Conservation (phyloP, 2,113 vertebrate species). For the Hippocampus barbouri region DNA sequence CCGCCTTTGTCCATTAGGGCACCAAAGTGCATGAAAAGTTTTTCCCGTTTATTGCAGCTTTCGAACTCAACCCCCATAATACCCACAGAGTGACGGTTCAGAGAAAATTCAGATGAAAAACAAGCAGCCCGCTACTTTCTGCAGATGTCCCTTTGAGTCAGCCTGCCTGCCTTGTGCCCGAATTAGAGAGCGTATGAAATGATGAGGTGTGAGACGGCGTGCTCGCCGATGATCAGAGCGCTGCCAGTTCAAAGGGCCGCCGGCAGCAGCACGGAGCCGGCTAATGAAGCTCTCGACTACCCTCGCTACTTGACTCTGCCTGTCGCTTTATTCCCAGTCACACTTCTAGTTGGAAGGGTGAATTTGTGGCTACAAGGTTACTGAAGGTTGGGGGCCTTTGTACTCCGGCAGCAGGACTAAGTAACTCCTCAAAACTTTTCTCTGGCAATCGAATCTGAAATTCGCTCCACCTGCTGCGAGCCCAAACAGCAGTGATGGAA, state of each 20-base stretch:
- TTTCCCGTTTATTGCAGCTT: conserved; percentile 23
- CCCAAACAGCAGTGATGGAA: background rate
- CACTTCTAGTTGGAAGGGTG: conserved; percentile 61
- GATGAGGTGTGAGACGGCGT: conserved; percentile 72
- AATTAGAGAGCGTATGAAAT: conserved; percentile 64
- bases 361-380: conserved; percentile 71
- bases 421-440: conserved; percentile 43
- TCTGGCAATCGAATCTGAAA: conserved; percentile 2
- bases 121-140: conserved; percentile 41
- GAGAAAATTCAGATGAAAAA: conserved; percentile 45
- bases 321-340: conserved; percentile 59
- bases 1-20: conserved; percentile 67
- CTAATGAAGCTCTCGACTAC: conserved; percentile 69
- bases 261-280: conserved; percentile 50
- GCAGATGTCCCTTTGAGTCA: conserved; percentile 55
- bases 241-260: conserved; percentile 70
- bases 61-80: conserved; percentile 29
- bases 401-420: conserved; percentile 29
- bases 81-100: conserved; percentile 30
- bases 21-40: conserved; percentile 69
- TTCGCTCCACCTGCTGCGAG: background rate
- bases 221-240: conserved; percentile 70
- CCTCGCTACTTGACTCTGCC: conserved; percentile 56
- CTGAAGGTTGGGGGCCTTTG: conserved; percentile 45
- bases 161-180: conserved; percentile 13